Base-by-base conservation (phyloP, 2,888 invertebrate genomes). In the Hemistola chrysoprasaria region DNA sequence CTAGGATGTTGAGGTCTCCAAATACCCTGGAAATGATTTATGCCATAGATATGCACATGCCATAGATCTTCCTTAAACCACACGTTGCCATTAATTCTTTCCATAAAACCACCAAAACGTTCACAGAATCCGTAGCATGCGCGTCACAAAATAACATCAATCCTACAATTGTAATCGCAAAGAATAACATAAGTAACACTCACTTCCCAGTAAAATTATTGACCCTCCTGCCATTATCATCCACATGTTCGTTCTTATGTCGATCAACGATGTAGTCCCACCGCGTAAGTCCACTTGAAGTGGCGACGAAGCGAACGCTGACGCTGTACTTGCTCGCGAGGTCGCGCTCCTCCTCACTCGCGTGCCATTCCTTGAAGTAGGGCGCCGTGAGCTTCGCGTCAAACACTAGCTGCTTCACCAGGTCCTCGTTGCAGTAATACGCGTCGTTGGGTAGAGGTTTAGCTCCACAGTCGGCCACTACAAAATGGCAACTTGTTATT, bases 231-330 rank as follows among this genome's bases (percentile, higher is more conserved):
- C 88, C 88, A 28, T 63, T 52, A 25, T 81, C 80, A 38, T 78
- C 69, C 0, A 88, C 83, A 11, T 59, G 47, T 47, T 88, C 88
- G 44, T 91, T 91, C 59, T 92, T 92, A 8, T 90, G 79, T 24
- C 90, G 88, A 23, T 91, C 91, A 40, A 89, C 90, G 27, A 94
- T 91, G 55, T 94, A 93, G 71, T 96, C 94, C 96, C 97, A 97
- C 35, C 97, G 90, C 0, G 97, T 96, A 0, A 97, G 80, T 0
- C 97, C 97, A 65, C 96, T 96, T 75, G 97, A 95, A 0, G 97
- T 97, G 0, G 96, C 95, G 11, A 97, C 93, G 71, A 96, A 97
- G 3, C 96, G 90, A 8, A 96, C 80, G 25, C 93, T 93, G 2
- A 94, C 94, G 50, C 94, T 93, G 62, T 95, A 96, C 26, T 83